phyloP scores from a whole-genome alignment of 1,140 invertebrate genomes.

The Achatina immaculata region DNA sequence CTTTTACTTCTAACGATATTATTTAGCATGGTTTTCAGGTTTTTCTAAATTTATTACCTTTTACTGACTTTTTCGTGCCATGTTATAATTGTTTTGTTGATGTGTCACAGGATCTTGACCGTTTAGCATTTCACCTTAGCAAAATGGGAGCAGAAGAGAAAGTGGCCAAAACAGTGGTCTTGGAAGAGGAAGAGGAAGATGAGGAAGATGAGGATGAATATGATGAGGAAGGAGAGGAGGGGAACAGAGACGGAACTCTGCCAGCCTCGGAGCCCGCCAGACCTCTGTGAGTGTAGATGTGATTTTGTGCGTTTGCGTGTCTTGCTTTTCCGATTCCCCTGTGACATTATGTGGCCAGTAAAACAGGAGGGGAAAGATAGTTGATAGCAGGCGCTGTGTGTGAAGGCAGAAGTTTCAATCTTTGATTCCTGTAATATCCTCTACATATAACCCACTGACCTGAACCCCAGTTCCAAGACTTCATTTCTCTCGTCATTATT shows the following conservation, averaged over 20 bases:
- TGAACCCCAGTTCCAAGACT: no score
- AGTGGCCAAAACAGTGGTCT: constrained; percentile 56
- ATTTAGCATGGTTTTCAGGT: no score
- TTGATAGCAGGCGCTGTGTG: background rate
- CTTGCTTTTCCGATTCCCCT: background rate
- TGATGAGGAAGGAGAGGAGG: constrained; percentile 71
- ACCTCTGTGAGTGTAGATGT: constrained; percentile 83
- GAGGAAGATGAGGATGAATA: constrained; percentile 74
- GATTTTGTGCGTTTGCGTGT: background rate
- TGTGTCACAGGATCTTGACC: constrained; percentile 91
- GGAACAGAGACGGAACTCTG: constrained; percentile 91
- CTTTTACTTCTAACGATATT: no score
- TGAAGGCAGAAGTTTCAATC: background rate
- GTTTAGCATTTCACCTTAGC: constrained; percentile 91
- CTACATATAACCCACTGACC: no score
- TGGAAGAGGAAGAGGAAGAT: constrained; percentile 60
- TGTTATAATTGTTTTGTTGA: no score
- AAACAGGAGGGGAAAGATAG: background rate
- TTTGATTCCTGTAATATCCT: no score
- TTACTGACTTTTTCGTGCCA: no score
- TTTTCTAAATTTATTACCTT: no score
- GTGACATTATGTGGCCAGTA: background rate
- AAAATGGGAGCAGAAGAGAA: constrained; percentile 82
- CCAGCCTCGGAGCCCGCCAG: constrained; percentile 95
- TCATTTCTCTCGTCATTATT: no score